phyloP scores from a whole-genome alignment of 2,888 invertebrate species.

The Parnassius orleans region DNA sequence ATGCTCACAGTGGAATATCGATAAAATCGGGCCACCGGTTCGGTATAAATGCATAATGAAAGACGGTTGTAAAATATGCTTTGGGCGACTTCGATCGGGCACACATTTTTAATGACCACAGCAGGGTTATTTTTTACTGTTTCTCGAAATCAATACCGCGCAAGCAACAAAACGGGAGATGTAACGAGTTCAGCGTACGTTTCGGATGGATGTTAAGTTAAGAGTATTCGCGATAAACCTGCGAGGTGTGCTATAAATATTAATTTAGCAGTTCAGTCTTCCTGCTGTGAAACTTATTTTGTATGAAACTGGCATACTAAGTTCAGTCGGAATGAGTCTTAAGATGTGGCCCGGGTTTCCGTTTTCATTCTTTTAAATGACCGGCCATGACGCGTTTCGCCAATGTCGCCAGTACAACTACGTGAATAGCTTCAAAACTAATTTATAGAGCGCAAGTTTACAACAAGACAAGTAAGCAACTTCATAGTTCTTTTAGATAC shows the following conservation, averaged over 20 bases:
- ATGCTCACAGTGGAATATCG: conserved; percentile 48
- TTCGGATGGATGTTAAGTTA: conserved; percentile 20
- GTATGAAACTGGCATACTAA: conserved; percentile 41
- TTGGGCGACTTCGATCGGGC: conserved; percentile 45
- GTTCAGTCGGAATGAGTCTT: conserved; percentile 39
- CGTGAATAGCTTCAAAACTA: conserved; percentile 56
- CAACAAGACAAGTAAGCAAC: background rate
- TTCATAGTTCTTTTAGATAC: background rate
- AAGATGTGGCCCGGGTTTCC: conserved; percentile 56
- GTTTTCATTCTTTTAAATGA: conserved; percentile 63
- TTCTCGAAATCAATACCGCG: conserved; percentile 50
- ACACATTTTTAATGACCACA: conserved; percentile 42
- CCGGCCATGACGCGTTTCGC: conserved; percentile 58
- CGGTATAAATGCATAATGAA: conserved; percentile 46
- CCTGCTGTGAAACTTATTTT: conserved; percentile 35
- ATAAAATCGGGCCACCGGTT: conserved; percentile 42
- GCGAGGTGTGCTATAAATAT: conserved; percentile 30
- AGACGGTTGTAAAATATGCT: conserved; percentile 46
- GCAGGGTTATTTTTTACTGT: conserved; percentile 33
- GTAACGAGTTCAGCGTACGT: conserved; percentile 32
- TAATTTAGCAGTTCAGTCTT: conserved; percentile 26
- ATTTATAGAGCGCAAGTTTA: conserved; percentile 22
- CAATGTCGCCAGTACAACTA: conserved; percentile 58
- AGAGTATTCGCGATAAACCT: conserved; percentile 25
- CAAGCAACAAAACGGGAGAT: conserved; percentile 32